A percentile compares a stretch with the other conserved stretches of the same genome.
Conservation (phyloP, 2,888 invertebrate species). For the Steinernema hermaphroditum region DNA sequence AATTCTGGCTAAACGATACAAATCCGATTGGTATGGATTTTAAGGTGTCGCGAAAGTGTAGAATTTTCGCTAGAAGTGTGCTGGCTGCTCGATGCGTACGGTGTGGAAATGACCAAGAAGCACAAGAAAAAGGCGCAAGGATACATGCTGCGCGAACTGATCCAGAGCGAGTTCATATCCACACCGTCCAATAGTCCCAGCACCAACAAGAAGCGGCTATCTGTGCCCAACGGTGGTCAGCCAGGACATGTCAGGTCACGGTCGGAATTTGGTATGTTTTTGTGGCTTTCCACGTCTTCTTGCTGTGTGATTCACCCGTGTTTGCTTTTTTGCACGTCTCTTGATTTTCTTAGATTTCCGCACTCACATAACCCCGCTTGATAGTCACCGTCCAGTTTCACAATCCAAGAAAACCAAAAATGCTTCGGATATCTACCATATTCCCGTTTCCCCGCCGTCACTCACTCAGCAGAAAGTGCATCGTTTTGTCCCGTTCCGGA, state of each 20-base stretch:
- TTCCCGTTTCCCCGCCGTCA: too few relatives aligned
- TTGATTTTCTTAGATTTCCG: not conserved
- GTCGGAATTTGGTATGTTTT: constrained; percentile 6
- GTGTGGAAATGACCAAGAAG: constrained; percentile 76
- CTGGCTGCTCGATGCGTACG: constrained; percentile 93
- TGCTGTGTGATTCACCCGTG: not conserved
- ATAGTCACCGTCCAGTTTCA: too few relatives aligned
- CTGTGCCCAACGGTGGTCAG: not conserved
- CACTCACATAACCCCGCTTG: not conserved
- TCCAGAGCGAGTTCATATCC: constrained; percentile 36
- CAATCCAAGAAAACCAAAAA: too few relatives aligned
- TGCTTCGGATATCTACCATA: too few relatives aligned
- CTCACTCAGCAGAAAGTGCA: too few relatives aligned
- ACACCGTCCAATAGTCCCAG: constrained; percentile 5
- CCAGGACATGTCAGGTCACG: not conserved
- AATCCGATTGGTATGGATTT: not conserved
- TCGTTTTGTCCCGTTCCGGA: not conserved
- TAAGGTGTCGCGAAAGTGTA: constrained; percentile 81
- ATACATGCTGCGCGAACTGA: constrained; percentile 35
- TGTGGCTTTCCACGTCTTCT: not conserved
- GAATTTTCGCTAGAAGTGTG: constrained; percentile 94
- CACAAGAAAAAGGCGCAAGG: constrained; percentile 71
- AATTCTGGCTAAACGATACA: too few relatives aligned
- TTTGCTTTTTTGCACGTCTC: too few relatives aligned
- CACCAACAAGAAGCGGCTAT: not conserved